These are phyloP conservation scores for Abrostola triplasia DNA, from an alignment of 2,888 invertebrate genomes.

Conservation along the genomic window DNA sequence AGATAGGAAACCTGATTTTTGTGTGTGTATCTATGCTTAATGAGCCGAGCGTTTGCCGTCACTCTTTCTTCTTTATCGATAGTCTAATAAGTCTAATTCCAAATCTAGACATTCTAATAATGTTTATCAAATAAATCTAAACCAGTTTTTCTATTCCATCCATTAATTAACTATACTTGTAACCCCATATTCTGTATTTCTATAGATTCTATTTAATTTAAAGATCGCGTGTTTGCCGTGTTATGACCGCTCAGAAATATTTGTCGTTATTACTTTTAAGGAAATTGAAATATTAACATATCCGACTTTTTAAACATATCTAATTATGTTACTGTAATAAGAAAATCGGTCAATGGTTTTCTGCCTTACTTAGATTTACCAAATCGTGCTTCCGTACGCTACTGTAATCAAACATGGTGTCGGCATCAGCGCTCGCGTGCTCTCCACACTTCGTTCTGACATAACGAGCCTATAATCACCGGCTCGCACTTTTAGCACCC, in stretches of 20 bases:
- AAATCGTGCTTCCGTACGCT: conserved; percentile 27
- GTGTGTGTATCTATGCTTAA: too few species aligned
- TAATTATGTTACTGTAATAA: background rate
- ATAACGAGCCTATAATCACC: conserved; percentile 58
- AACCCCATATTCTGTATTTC: background rate
- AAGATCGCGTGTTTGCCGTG: background rate
- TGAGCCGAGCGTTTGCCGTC: too few species aligned
- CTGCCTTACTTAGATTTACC: conserved; percentile 2
- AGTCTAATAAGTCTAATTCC: too few species aligned
- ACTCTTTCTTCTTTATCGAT: too few species aligned
- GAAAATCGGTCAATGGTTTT: background rate
- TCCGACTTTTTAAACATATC: background rate
- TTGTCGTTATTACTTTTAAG: background rate
- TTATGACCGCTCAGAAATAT: background rate
- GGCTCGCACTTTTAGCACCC: conserved; percentile 75
- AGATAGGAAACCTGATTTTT: too few species aligned
- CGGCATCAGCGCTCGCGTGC: conserved; percentile 56
- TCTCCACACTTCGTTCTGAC: conserved; percentile 44
- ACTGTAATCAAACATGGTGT: conserved; percentile 51
- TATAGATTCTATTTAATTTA: background rate
- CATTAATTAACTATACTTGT: too few species aligned
- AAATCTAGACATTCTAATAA: too few species aligned
- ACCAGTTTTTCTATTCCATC: too few species aligned
- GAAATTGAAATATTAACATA: background rate
- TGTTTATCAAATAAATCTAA: too few species aligned